Evolutionary conservation across 2,888 invertebrate species (phyloP).

Genomic region (Eupithecia inturbata): DNA sequence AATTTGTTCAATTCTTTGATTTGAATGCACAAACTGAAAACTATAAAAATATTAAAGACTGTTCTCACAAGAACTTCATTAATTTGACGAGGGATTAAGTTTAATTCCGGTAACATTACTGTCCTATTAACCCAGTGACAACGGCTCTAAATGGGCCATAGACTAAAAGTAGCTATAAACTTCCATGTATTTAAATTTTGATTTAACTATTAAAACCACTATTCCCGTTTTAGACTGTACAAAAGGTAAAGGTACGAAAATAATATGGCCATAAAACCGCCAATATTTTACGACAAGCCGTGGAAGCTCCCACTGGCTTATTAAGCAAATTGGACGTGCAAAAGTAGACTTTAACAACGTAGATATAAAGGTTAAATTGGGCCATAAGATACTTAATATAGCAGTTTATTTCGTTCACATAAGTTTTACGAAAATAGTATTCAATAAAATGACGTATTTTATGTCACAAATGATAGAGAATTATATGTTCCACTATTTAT

Average conservation of each 20-base stretch:
- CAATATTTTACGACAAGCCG: slow-evolving; percentile 33
- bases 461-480: not conserved
- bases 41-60: too few relatives aligned
- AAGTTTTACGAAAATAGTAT: slow-evolving; percentile 5
- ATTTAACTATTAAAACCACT: not conserved
- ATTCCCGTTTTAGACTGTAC: slow-evolving; percentile 8
- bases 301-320: slow-evolving; percentile 18
- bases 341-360: slow-evolving; percentile 19
- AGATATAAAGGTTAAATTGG: slow-evolving; percentile 23
- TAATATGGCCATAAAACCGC: slow-evolving; percentile 29
- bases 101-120: not conserved
- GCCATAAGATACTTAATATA: not conserved
- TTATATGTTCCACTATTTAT: not conserved
- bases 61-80: not conserved
- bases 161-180: not conserved
- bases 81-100: not conserved
- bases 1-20: too few relatives aligned
- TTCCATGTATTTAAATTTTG: not conserved
- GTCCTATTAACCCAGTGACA: not conserved
- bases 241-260: slow-evolving; percentile 27
- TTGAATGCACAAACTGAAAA: too few relatives aligned
- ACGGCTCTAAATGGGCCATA: not conserved
- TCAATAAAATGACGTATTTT: not conserved
- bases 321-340: slow-evolving; percentile 24
- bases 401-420: slow-evolving; percentile 1